Base-by-base conservation (phyloP, 2,797 vertebrate genomes). In the Poeciliopsis turneri region DNA sequence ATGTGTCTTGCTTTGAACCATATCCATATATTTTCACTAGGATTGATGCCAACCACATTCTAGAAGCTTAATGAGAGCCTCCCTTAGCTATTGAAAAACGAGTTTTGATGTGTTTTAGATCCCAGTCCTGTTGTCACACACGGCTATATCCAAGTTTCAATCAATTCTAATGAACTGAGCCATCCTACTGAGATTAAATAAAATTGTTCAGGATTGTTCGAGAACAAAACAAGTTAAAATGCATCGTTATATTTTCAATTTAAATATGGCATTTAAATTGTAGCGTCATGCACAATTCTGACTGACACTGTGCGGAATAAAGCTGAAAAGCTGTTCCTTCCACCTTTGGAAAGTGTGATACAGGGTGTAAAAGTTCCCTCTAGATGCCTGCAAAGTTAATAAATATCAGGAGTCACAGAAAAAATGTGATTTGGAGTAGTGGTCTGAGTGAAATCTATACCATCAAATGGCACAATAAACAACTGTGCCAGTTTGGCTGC, bases 401-500 rank as follows among this genome's bases (percentile, higher is more conserved):
- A 11, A 57, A 55, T 33, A 39, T 45, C 59, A 23, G 45, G 41
- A 9, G 39, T 49, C 72, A 6, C 28, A 74, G 71, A 78, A 36
- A 74, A 72, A 2, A 75, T 3, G 20, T 57, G 76, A 84, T 72
- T 77, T 72, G 77, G 55, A 6, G 55, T 57, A 10, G 33, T 57
- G 81, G 78, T 72, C 69, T 46, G n/a, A 15, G 30, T 33, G 55
- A 70, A 72, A 68, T 73, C 46, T 33, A 39, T 66, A 39, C 49
- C 41, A 39, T 28, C 39, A 41, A 43, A 69, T 51, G 47, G 68
- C 28, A 53, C 73, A 79, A 84, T 86, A 74, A 84, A 81, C 41
- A 43, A 55, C 49, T 23, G 57, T 72, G 77, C 70, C 64, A 39
- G 68, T 61, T 51, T 39, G 49, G 53, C 61, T 66, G 33, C 61